phyloP scores from a whole-genome alignment of 1,140 invertebrate species.

The Matsumurasca onukii region DNA sequence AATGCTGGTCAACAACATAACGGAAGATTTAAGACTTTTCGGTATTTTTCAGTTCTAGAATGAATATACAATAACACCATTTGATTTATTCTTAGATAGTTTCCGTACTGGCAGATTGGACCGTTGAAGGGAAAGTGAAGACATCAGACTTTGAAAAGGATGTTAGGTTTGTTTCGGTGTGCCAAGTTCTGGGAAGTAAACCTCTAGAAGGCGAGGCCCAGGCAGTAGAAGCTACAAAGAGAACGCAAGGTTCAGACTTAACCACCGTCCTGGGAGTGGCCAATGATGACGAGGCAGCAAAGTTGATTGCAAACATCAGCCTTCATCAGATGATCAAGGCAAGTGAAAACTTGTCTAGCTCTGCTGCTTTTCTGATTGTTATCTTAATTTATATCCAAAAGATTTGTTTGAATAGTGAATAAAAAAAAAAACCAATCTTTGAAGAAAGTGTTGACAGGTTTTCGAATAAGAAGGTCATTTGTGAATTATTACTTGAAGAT shows the following conservation, averaged over 20 bases:
- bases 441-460: no score
- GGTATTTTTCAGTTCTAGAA: no score
- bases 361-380: no score
- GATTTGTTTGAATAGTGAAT: no score
- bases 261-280: slow-evolving; percentile 65
- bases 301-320: slow-evolving; percentile 63
- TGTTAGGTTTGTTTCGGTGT: slow-evolving; percentile 62
- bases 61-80: background rate
- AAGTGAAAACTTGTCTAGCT: no score
- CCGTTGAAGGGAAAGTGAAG: slow-evolving; percentile 57
- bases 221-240: slow-evolving; percentile 38
- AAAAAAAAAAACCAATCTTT: no score
- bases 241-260: slow-evolving; percentile 51
- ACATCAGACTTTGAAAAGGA: slow-evolving; percentile 67
- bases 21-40: no score
- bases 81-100: slow-evolving; percentile 52
- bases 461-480: no score
- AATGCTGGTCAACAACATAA: no score
- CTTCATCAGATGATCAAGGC: slow-evolving; percentile 51
- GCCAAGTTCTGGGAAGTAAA: slow-evolving; percentile 58
- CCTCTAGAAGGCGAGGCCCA: slow-evolving; percentile 32
- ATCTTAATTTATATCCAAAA: no score
- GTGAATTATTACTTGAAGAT: no score
- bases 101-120: slow-evolving; percentile 66
- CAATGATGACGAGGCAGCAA: slow-evolving; percentile 71